Conservation (phyloP, 2,113 vertebrate species). For the Galeopterus variegatus region DNA sequence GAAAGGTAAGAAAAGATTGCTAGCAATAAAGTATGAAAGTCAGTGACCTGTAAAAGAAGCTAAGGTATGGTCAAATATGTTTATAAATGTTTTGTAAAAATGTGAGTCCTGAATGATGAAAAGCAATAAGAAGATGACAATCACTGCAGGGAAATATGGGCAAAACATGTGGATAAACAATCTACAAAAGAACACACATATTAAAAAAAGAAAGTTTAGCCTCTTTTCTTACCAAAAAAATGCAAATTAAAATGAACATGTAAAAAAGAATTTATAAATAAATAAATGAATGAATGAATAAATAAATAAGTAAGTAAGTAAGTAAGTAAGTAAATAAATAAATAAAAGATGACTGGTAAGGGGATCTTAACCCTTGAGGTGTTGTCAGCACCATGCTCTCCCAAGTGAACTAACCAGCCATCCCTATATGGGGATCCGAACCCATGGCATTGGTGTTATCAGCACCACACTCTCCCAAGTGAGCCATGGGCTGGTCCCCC, state of each 20-base stretch:
- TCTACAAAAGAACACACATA: neutral
- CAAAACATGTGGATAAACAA: neutral
- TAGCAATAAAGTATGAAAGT: constrained; percentile 11
- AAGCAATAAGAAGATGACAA: constrained; percentile 15
- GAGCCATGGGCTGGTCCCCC: too few species aligned
- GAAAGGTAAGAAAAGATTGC: constrained; percentile 42
- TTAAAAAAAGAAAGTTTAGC: neutral
- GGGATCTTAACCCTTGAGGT: too few species aligned
- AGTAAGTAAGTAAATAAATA: too few species aligned
- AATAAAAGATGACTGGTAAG: too few species aligned
- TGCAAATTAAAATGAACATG: neutral
- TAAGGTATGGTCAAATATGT: neutral
- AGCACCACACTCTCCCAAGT: too few species aligned
- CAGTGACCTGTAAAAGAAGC: constrained; percentile 22
- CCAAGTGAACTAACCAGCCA: too few species aligned
- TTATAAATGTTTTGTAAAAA: constrained; percentile 38
- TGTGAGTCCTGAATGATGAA: neutral
- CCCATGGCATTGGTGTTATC: too few species aligned
- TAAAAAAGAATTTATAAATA: neutral
- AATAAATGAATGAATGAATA: too few species aligned
- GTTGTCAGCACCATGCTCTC: too few species aligned
- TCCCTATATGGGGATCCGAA: too few species aligned
- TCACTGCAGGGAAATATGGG: neutral
- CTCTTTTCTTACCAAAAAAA: constrained; percentile 43
- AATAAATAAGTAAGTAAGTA: too few species aligned